These are phyloP conservation scores for Brevimyrus niger DNA, from an alignment of 2,113 vertebrate species.

Conservation along the genomic window DNA sequence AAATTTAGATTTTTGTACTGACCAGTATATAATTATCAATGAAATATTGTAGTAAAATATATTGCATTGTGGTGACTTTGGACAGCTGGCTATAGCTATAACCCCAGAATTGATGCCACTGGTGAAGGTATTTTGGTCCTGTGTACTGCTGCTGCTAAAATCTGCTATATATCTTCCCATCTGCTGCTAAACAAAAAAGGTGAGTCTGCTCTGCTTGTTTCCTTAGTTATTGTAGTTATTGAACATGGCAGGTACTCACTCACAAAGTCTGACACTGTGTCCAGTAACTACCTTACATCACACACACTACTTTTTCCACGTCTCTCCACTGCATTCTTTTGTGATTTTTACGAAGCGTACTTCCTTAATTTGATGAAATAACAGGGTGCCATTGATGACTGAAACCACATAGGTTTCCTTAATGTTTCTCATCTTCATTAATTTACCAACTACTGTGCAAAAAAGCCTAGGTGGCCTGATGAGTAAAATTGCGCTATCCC, in stretches of 20 bases:
- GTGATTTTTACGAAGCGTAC: neutral
- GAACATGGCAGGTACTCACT: neutral
- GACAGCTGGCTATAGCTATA: neutral
- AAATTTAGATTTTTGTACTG: neutral
- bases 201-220: neutral
- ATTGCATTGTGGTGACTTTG: neutral
- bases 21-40: neutral
- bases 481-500: neutral
- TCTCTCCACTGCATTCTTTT: neutral
- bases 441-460: neutral
- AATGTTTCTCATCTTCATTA: neutral
- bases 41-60: neutral
- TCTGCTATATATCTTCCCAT: neutral
- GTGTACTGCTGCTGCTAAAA: neutral
- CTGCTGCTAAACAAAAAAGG: neutral
- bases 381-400: neutral
- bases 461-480: neutral
- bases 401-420: neutral
- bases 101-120: neutral
- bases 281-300: neutral
- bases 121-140: neutral
- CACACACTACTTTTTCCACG: neutral
- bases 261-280: neutral
- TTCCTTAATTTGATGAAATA: neutral
- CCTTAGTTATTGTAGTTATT: neutral